phyloP scores from a whole-genome alignment of 1,140 invertebrate genomes.

The Rhyzopertha dominica region DNA sequence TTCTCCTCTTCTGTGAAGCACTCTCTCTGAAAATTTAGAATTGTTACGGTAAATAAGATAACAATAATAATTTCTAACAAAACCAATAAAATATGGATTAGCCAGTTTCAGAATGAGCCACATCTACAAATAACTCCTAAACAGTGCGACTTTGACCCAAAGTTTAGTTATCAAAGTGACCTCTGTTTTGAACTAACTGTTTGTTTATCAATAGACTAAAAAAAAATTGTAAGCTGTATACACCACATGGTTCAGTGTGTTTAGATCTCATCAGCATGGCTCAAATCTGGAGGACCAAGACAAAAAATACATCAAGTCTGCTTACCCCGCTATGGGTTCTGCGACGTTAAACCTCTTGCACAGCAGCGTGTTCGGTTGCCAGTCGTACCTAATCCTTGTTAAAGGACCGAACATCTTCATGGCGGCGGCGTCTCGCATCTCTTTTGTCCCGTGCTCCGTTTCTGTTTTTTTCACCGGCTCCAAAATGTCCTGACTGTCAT shows the following conservation, averaged over 20 bases:
- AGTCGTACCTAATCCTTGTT: conserved; percentile 63
- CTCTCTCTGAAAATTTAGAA: conserved; percentile 30
- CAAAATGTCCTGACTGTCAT: conserved; percentile 47
- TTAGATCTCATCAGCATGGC: not conserved
- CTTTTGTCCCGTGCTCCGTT: conserved; percentile 46
- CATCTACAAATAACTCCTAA: too few relatives aligned
- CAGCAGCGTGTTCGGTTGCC: conserved; percentile 81
- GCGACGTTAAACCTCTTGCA: conserved; percentile 95
- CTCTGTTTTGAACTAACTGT: too few relatives aligned
- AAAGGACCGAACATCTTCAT: conserved; percentile 79
- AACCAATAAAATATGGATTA: too few relatives aligned
- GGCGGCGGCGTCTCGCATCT: conserved; percentile 63
- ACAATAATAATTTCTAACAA: too few relatives aligned
- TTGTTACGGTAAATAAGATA: too few relatives aligned
- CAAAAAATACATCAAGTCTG: conserved; percentile 8
- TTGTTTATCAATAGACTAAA: too few relatives aligned
- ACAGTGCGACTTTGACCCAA: too few relatives aligned
- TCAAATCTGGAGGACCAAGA: not conserved
- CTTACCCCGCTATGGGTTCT: conserved; percentile 65
- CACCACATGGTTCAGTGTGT: not conserved
- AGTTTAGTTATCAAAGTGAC: too few relatives aligned
- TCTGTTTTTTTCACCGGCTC: conserved; percentile 32
- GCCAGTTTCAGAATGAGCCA: too few relatives aligned
- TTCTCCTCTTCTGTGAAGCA: conserved; percentile 24
- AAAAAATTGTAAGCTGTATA: too few relatives aligned